These are phyloP conservation scores for Acronicta leporina DNA, from an alignment of 2,888 invertebrate species.

Conservation along the genomic window DNA sequence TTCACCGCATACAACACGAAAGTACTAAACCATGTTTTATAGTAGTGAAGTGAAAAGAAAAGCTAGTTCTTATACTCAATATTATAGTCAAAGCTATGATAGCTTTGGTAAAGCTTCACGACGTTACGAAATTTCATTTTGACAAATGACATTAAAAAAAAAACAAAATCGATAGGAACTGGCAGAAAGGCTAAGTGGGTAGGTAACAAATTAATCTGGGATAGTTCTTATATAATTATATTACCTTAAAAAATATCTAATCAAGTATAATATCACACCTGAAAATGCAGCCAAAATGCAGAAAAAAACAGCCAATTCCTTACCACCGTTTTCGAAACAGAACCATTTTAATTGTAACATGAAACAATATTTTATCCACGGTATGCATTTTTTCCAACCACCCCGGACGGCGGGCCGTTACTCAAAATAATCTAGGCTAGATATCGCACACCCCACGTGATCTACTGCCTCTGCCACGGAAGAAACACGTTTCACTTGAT, in stretches of 20 bases:
- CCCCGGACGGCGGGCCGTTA: slow-evolving; percentile 76
- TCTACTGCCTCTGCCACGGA: slow-evolving; percentile 77
- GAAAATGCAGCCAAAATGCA: slow-evolving; percentile 24
- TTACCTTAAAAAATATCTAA: neutral
- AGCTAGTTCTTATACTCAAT: neutral
- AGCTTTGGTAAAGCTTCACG: too few species aligned
- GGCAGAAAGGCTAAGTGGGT: too few species aligned
- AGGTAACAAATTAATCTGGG: too few species aligned
- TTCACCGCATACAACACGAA: slow-evolving; percentile 38
- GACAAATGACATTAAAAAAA: too few species aligned
- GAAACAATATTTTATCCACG: slow-evolving; percentile 82
- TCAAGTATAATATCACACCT: slow-evolving; percentile 4
- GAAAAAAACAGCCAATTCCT: slow-evolving; percentile 31
- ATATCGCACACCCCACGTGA: slow-evolving; percentile 82
- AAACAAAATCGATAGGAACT: too few species aligned
- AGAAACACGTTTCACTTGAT: slow-evolving; percentile 71
- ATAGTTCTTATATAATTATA: neutral
- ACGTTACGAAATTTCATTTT: too few species aligned
- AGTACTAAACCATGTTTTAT: slow-evolving; percentile 38
- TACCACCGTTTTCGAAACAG: slow-evolving; percentile 56
- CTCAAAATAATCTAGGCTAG: slow-evolving; percentile 86
- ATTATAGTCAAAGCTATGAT: neutral
- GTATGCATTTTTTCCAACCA: slow-evolving; percentile 73
- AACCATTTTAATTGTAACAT: slow-evolving; percentile 83
- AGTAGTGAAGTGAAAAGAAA: slow-evolving; percentile 20